These are phyloP conservation scores for Serilophus lunatus DNA, from an alignment of 2,113 vertebrate genomes.

Conservation along the genomic window DNA sequence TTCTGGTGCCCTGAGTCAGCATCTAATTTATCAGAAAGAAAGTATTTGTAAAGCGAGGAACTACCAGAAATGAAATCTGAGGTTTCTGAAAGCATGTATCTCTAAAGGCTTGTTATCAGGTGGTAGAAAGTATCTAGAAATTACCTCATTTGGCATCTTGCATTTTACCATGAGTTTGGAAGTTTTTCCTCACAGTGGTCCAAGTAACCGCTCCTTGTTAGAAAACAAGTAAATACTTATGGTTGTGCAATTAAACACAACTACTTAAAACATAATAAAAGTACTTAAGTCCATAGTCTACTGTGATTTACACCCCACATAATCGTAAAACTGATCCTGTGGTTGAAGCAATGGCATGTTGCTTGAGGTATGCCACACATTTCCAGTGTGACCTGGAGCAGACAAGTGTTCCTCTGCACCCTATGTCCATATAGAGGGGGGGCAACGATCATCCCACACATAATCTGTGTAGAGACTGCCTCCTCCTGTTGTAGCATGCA, in stretches of 20 bases:
- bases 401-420: not conserved
- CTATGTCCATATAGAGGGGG: fast-evolving
- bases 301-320: not conserved
- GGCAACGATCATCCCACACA: fast-evolving
- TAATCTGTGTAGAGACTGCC: not conserved
- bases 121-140: not conserved
- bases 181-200: not conserved
- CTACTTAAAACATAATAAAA: not conserved
- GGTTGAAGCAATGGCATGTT: not conserved
- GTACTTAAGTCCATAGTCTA: not conserved
- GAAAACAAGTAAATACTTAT: not conserved
- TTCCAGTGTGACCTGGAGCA: not conserved
- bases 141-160: not conserved
- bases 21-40: not conserved
- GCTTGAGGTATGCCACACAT: not conserved
- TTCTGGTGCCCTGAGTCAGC: not conserved
- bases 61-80: not conserved
- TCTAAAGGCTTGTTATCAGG: not conserved
- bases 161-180: not conserved
- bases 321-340: not conserved
- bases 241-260: not conserved
- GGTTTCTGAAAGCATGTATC: not conserved
- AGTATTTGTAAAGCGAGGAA: not conserved
- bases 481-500: not conserved
- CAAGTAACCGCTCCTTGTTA: not conserved